Evolutionary conservation across 2,797 vertebrate genomes (phyloP).

Genomic region (Enteromius viviparus): DNA sequence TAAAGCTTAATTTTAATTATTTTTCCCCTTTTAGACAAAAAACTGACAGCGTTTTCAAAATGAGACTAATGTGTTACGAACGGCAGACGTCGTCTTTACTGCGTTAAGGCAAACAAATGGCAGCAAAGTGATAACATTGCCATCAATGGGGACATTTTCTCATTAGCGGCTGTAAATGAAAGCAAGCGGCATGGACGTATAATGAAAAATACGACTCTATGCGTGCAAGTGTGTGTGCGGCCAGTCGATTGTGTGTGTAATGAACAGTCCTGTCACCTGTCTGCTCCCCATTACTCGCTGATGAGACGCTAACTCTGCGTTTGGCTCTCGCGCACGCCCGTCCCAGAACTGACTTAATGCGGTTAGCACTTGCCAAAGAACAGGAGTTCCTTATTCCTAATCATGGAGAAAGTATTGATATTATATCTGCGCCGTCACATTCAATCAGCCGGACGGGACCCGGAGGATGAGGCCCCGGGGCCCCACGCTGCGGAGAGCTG

Average conservation of each 20-base stretch:
- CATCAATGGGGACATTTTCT: constrained; percentile 69
- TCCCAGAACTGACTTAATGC: constrained; percentile 73
- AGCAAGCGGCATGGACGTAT: constrained; percentile 57
- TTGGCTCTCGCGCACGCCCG: constrained; percentile 54
- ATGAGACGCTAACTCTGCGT: constrained; percentile 76
- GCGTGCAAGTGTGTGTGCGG: constrained; percentile 33
- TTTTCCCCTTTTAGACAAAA: constrained; percentile 51
- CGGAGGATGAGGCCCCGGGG: constrained; percentile 45
- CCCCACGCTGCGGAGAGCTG: constrained; percentile 48
- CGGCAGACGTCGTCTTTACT: constrained; percentile 53
- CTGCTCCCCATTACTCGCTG: constrained; percentile 78
- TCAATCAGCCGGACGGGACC: constrained; percentile 82
- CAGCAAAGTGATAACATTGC: constrained; percentile 61
- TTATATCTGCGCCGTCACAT: constrained; percentile 90
- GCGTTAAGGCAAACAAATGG: constrained; percentile 65
- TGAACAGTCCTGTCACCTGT: constrained; percentile 80
- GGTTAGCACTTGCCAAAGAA: constrained; percentile 82
- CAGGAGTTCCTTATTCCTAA: constrained; percentile 87
- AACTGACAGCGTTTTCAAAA: constrained; percentile 57
- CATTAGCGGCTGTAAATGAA: constrained; percentile 67
- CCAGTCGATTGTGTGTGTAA: constrained; percentile 65
- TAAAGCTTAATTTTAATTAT: constrained; percentile 54
- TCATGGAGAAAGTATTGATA: constrained; percentile 90
- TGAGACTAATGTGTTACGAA: constrained; percentile 62
- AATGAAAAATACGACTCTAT: constrained; percentile 64